Base-by-base conservation (phyloP, 2,888 invertebrate genomes). In the Tenthredo amoena region DNA sequence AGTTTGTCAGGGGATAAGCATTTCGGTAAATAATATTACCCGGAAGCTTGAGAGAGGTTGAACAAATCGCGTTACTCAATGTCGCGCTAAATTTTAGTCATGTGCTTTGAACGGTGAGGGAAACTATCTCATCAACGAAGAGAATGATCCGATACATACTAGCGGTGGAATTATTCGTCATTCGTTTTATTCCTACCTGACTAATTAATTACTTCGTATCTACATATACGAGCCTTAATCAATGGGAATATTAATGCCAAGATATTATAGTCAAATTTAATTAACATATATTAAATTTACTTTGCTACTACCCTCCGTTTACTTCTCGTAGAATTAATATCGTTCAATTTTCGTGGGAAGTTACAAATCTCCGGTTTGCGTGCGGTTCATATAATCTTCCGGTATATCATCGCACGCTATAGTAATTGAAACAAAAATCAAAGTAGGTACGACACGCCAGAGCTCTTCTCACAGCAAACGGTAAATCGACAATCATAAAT, bases 21-120 rank as follows among this genome's bases (percentile, higher is more conserved):
- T 77, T 77, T 77, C 31, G 77, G 77, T 77, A 77, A 77, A 77
- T 77, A 55, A 77, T 77, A 77, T 77, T 77, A 77, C 50, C 26
- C n/a, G 7, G 26, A 55, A 77, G 50, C 77, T 77, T 77, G 77
- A 77, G 77, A 55, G 77, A 55, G 77, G 77, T 77, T 31, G 55
- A 50, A 77, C 34, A 55, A 77, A 77, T 77, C 77, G 77, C 55
- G 55, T 77, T 77, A 77, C 77, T 55, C 55, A 18, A 77, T 31
- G 77, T 77, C 77, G n/a, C 31, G 55, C 7, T n/a, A 18, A 55
- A 55, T 77, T 26, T 77, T 2, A 21, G 18, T 77, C 7, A 9
- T 31, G 7, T 7, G 5, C 15, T 0, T 34, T 10, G 55, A 26
- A 34, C 31, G 9, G 9, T 26, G 50, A 34, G 15, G 31, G 34